Conservation (phyloP, 2,113 vertebrate species). For the Neotragus moschatus region DNA sequence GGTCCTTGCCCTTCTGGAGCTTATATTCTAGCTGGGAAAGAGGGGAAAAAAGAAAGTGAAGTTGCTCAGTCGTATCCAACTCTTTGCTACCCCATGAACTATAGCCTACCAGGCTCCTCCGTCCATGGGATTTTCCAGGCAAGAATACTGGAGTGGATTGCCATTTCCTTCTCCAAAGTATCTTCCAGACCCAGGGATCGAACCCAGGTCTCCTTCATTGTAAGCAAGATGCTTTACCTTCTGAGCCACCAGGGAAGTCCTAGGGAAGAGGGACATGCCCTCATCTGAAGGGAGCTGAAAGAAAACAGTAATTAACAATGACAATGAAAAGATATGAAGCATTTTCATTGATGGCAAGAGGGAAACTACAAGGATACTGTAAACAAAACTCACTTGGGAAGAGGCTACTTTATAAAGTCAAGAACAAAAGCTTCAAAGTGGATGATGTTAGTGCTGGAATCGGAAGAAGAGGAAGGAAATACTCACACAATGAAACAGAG, state of each 20-base stretch:
- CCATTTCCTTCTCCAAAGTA: neutral
- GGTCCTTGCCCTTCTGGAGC: neutral
- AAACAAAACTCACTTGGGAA: neutral
- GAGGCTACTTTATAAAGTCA: neutral
- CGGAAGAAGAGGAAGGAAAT: neutral
- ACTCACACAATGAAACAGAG: neutral
- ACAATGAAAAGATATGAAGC: neutral
- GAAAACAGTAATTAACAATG: neutral
- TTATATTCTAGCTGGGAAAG: neutral
- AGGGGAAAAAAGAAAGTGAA: neutral
- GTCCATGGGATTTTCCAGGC: too few relatives aligned
- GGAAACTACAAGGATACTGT: neutral
- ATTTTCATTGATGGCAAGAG: neutral
- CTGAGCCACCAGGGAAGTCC: neutral
- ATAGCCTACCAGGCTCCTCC: too few relatives aligned
- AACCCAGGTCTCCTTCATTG: neutral
- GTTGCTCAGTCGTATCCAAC: neutral
- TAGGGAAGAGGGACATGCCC: neutral
- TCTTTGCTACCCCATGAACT: neutral
- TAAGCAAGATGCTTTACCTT: accelerated
- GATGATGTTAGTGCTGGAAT: neutral
- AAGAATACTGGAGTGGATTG: too few relatives aligned
- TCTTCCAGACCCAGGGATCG: neutral
- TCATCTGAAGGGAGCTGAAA: neutral
- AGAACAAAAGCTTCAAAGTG: neutral